These are phyloP conservation scores for Micronycteris hirsuta DNA, from an alignment of 2,113 vertebrate genomes.

Conservation along the genomic window DNA sequence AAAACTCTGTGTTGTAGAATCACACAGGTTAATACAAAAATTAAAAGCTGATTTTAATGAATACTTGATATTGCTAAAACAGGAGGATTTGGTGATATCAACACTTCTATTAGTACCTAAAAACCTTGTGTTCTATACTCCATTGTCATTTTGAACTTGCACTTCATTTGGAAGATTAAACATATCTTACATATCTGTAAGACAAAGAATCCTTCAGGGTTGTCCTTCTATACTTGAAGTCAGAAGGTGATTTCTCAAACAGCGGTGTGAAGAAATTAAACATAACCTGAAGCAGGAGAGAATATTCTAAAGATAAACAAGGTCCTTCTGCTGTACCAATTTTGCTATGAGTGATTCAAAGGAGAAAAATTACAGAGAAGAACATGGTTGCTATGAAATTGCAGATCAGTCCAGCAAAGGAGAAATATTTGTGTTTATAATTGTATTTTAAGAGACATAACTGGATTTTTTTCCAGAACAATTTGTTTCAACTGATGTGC, in stretches of 20 bases:
- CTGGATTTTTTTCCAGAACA: neutral
- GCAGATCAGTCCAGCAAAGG: neutral
- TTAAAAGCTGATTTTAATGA: neutral
- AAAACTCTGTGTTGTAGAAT: neutral
- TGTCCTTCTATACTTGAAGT: neutral
- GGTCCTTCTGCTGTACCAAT: neutral
- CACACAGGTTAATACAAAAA: neutral
- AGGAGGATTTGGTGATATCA: neutral
- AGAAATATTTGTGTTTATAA: neutral
- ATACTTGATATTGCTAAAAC: neutral
- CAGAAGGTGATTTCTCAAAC: neutral
- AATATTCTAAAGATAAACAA: neutral
- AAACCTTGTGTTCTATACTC: neutral
- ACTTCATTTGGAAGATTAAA: neutral
- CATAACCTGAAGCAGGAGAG: neutral
- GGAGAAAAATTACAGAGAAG: neutral
- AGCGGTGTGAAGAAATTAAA: slow-evolving; percentile 50
- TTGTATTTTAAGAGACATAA: neutral
- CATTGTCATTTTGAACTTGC: neutral
- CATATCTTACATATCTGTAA: neutral
- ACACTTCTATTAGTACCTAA: neutral
- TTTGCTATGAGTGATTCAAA: neutral
- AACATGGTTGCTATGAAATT: neutral
- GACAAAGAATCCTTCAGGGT: neutral
- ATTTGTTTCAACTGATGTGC: neutral